phyloP scores from a whole-genome alignment of 2,113 vertebrate species.

The Terrapene triunguis region DNA sequence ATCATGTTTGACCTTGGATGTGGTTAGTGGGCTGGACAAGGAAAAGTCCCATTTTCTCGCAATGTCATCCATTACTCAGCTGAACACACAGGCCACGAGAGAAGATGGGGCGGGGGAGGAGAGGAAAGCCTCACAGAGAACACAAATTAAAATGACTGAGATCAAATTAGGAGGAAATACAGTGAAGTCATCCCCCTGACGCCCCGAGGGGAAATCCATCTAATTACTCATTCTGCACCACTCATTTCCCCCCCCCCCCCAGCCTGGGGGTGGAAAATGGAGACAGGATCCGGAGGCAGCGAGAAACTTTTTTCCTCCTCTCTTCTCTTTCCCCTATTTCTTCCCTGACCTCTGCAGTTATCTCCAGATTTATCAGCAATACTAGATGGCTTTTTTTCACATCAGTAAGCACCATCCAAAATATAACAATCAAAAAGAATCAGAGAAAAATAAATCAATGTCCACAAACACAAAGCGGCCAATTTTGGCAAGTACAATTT shows the following conservation, averaged over 20 bases:
- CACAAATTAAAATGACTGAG: constrained; percentile 39
- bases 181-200: constrained; percentile 23
- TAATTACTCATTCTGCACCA: constrained; percentile 45
- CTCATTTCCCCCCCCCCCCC: neutral
- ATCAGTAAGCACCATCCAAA: constrained; percentile 77
- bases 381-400: constrained; percentile 81
- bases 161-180: constrained; percentile 62
- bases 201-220: constrained; percentile 15
- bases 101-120: neutral
- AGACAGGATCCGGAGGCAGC: neutral
- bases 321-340: constrained; percentile 22
- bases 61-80: constrained; percentile 36
- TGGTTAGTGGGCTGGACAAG: neutral
- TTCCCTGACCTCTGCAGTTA: constrained; percentile 76
- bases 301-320: neutral
- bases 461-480: constrained; percentile 59
- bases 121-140: constrained; percentile 39
- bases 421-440: constrained; percentile 75
- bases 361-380: constrained; percentile 78
- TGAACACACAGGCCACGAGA: neutral
- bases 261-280: neutral
- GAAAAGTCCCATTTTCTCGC: neutral
- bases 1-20: constrained; percentile 62
- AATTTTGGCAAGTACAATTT: constrained; percentile 65
- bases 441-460: constrained; percentile 80